These are phyloP conservation scores for Antrozous pallidus DNA, from an alignment of 2,797 vertebrate species.

Conservation along the genomic window DNA sequence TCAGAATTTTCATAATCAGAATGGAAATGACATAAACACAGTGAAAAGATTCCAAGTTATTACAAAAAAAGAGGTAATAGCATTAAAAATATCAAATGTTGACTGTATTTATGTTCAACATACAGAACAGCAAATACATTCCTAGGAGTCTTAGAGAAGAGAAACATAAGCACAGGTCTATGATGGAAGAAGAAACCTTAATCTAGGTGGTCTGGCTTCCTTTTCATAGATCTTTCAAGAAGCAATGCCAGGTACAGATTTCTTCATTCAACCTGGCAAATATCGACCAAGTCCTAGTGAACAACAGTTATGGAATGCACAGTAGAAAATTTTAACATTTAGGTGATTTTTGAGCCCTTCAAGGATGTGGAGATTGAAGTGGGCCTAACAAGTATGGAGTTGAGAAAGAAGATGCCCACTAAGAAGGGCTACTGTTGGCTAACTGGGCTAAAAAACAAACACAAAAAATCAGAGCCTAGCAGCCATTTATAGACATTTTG, in stretches of 20 bases:
- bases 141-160: not conserved
- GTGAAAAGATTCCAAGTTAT: not conserved
- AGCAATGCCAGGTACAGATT: not conserved
- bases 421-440: not conserved
- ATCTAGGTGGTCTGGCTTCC: not conserved
- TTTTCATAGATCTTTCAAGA: not conserved
- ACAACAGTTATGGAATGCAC: not conserved
- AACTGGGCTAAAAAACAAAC: not conserved
- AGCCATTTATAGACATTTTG: no score
- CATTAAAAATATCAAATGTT: not conserved
- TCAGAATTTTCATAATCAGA: not conserved
- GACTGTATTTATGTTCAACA: not conserved
- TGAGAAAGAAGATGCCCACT: not conserved
- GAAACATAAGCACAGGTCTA: not conserved
- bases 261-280: constrained; percentile 12
- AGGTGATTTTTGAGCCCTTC: not conserved
- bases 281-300: not conserved
- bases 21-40: constrained; percentile 5
- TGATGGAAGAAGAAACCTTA: not conserved
- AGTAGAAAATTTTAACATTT: not conserved
- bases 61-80: not conserved
- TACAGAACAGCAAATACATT: not conserved
- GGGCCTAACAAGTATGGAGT: not conserved
- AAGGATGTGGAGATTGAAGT: not conserved
- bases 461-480: no score